A percentile compares a stretch with the other conserved stretches of the same genome.
Conservation (phyloP, 2,797 vertebrate genomes). For the Rhincodon typus region DNA sequence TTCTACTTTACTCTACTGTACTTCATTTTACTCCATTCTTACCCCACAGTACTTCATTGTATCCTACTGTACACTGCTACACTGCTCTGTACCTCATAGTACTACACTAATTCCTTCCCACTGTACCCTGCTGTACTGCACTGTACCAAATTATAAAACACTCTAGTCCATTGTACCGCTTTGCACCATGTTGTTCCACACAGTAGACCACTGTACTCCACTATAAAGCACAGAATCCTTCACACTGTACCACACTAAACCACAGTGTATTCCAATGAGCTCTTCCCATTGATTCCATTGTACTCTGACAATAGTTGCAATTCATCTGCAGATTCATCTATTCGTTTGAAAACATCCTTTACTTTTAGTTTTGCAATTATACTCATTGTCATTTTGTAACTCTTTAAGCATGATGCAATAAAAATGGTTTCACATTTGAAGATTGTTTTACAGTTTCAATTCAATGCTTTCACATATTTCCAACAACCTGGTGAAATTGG, state of each 20-base stretch:
- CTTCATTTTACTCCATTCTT: not conserved
- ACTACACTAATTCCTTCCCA: too few species aligned
- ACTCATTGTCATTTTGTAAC: not conserved
- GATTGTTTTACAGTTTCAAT: not conserved
- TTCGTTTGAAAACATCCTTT: not conserved
- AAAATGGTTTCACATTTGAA: not conserved
- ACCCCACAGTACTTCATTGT: too few species aligned
- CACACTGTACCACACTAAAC: too few species aligned
- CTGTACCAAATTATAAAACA: not conserved
- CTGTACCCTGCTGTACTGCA: not conserved
- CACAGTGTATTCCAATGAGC: not conserved
- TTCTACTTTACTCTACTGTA: too few species aligned
- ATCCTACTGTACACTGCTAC: not conserved
- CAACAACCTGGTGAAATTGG: not conserved
- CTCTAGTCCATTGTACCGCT: too few species aligned
- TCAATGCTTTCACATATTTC: not conserved
- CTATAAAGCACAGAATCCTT: too few species aligned
- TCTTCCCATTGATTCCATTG: not conserved
- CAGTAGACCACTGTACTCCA: not conserved
- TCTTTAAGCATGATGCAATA: not conserved
- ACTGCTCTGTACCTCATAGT: not conserved
- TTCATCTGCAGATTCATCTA: not conserved
- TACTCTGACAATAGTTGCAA: not conserved
- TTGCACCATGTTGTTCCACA: not conserved
- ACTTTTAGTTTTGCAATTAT: not conserved